Base-by-base conservation (phyloP, 2,888 invertebrate genomes). In the Eupithecia inturbata region DNA sequence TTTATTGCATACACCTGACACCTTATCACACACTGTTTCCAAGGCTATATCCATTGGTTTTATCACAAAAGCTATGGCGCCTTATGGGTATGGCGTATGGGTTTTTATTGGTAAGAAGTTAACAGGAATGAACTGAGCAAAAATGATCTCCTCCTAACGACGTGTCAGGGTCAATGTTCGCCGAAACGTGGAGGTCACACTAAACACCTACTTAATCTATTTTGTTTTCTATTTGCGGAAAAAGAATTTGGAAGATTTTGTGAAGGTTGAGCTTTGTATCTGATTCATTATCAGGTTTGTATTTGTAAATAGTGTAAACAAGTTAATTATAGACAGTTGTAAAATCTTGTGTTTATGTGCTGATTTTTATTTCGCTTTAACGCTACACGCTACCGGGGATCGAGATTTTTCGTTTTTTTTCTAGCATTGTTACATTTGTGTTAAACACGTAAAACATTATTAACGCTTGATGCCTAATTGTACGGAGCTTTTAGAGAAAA, bases 111-210 rank as follows among this genome's bases (percentile, higher is more conserved):
- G 22, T 26, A 26, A 57, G 53, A 53, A 22, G 57, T 64, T 36
- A 64, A 33, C 22, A 12, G 81, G 82, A 84, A 81, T 80, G 83
- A 84, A 86, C 83, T 78, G 77, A 71, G 80, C 76, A 79, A 82
- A 86, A 88, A 88, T 88, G 88, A 89, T 91, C 87, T 84, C 84
- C 84, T 76, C 81, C 75, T 80, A 77, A 82, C 78, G 73, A 79
- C 77, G 82, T 81, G 81, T 81, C 84, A 83, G 79, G 82, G 83
- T 80, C 82, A 80, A 77, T 78, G 77, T 71, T 79, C 71, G 71
- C 70, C 72, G 68, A 75, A 79, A 79, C 82, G 45, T 57, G 73
- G 67, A 77, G 81, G 82, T 78, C 81, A 60, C 76, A 71, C 79
- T 76, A 77, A 36, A 33, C n/a, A 64, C 12, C 80, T 78, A 77